These are phyloP conservation scores for Chrysina gloriosa DNA, from an alignment of 2,888 invertebrate genomes.

Conservation along the genomic window DNA sequence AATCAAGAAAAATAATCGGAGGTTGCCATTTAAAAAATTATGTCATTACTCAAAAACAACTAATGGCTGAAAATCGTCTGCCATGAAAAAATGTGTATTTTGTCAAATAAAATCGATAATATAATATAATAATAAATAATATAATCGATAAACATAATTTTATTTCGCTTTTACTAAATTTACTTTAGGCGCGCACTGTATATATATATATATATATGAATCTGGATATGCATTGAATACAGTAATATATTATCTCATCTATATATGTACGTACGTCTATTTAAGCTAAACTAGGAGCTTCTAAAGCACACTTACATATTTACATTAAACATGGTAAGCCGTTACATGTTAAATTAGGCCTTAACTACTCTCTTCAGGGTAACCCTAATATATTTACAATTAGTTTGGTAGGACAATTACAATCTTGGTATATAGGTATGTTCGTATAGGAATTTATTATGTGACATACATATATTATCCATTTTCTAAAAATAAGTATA, in stretches of 20 bases:
- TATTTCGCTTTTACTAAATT: not conserved
- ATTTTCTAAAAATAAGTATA: slow-evolving; percentile 13
- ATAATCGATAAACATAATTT: not conserved
- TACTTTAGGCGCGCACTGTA: too few species aligned
- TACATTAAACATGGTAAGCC: slow-evolving; percentile 29
- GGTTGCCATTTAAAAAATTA: too few species aligned
- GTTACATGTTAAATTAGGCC: slow-evolving; percentile 45
- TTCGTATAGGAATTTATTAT: slow-evolving; percentile 1
- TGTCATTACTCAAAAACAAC: too few species aligned
- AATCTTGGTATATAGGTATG: slow-evolving; percentile 17
- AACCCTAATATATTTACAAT: slow-evolving; percentile 39
- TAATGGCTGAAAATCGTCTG: too few species aligned
- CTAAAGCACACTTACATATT: slow-evolving; percentile 12
- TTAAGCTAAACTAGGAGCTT: not conserved
- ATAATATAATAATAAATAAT: too few species aligned
- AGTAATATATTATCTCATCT: not conserved
- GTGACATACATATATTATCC: not conserved
- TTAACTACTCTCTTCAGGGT: slow-evolving; percentile 48
- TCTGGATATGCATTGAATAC: not conserved
- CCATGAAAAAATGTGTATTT: too few species aligned
- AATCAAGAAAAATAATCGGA: too few species aligned
- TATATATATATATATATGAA: not conserved
- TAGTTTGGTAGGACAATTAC: slow-evolving; percentile 7
- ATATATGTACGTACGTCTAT: not conserved
- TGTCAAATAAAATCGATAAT: too few species aligned